A percentile compares a stretch with the other conserved stretches of the same genome.
Evolutionary conservation across 1,140 invertebrate genomes (phyloP).

Genomic region (Teleogryllus occipitalis): DNA sequence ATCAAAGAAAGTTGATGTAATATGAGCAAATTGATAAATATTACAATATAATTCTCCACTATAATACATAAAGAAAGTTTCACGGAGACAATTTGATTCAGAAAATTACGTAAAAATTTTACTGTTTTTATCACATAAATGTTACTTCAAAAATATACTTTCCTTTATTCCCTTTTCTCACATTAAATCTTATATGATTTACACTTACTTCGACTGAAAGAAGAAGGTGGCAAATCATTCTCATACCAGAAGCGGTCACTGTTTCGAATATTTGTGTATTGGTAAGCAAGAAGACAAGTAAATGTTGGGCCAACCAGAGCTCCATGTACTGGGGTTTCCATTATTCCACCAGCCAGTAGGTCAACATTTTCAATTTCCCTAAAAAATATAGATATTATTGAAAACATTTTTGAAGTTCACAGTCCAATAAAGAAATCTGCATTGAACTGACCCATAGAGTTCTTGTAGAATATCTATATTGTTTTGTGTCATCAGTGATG

Average conservation of each 20-base stretch:
- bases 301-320: conserved; percentile 80
- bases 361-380: conserved; percentile 76
- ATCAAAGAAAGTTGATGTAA: no score
- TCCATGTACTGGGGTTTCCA: conserved; percentile 71
- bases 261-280: conserved; percentile 68
- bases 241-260: conserved; percentile 94
- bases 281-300: conserved; percentile 70
- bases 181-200: no score
- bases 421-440: background rate
- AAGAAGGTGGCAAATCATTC: conserved; percentile 85
- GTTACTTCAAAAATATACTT: no score
- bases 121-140: no score
- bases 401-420: background rate
- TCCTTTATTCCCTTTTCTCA: no score
- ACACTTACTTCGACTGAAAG: conserved; percentile 51
- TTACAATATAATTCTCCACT: no score
- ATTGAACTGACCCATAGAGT: conserved; percentile 48
- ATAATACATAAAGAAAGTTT: no score
- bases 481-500: conserved; percentile 44
- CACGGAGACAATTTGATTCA: no score
- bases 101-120: no score
- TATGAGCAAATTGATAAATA: no score
- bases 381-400: conserved; percentile 12
- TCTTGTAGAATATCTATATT: conserved; percentile 49
- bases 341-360: conserved; percentile 71